These are phyloP conservation scores for Cirrhinus mrigala DNA, from an alignment of 2,797 vertebrate genomes.

Conservation along the genomic window DNA sequence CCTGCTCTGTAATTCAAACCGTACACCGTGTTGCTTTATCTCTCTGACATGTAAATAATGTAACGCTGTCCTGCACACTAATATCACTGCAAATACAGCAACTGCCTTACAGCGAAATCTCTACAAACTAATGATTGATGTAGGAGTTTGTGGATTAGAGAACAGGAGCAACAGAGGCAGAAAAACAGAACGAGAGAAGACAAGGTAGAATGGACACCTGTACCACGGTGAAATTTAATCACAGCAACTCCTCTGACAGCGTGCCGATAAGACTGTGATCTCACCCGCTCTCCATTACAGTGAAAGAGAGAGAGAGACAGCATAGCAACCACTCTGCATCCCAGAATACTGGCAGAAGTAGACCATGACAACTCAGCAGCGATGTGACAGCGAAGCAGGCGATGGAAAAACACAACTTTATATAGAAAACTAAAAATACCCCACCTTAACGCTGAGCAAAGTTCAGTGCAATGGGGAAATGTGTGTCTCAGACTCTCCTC, in stretches of 20 bases:
- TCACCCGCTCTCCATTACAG: constrained; percentile 63
- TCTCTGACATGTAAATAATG: constrained; percentile 2
- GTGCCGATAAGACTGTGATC: constrained; percentile 60
- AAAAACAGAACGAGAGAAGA: constrained; percentile 42
- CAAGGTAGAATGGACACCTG: constrained; percentile 61
- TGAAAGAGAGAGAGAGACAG: constrained; percentile 36
- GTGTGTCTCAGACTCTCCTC: background rate
- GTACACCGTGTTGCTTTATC: background rate
- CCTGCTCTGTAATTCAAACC: background rate
- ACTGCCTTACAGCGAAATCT: background rate
- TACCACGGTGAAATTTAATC: constrained; percentile 67
- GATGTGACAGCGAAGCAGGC: constrained; percentile 18
- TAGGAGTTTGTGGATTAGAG: constrained; percentile 46
- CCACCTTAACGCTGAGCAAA: constrained; percentile 41
- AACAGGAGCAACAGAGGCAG: constrained; percentile 34
- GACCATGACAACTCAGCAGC: constrained; percentile 44
- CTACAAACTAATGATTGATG: background rate
- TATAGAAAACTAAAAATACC: constrained; percentile 60
- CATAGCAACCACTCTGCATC: constrained; percentile 38
- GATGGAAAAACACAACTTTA: constrained; percentile 53
- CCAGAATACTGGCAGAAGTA: constrained; percentile 39
- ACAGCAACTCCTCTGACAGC: constrained; percentile 64
- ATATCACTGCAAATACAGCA: background rate
- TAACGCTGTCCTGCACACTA: background rate
- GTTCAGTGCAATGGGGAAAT: constrained; percentile 28